Evolutionary conservation across 1,140 invertebrate genomes (phyloP), one percentile per base, ranked within the genome.

Genomic region (Hermetia illucens): DNA sequence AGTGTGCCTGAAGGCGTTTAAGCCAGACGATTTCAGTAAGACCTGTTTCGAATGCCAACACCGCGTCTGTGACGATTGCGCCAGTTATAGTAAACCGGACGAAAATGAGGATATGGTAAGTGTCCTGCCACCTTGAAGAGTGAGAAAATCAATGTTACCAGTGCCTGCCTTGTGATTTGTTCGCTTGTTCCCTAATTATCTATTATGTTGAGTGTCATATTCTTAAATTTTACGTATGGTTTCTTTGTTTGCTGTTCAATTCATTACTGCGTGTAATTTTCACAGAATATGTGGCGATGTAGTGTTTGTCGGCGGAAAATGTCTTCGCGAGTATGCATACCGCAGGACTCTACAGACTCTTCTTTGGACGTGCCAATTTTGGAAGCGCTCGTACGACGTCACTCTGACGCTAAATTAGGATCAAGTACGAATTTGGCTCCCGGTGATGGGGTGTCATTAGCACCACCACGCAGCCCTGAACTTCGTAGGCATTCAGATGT

Each of bases 51-150:
- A 87, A 60, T 91, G 87, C 62, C 76, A 83, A 50, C 81, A 87
- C 50, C 76, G 82, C 46, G 84, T 91, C 25, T 91, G 87, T 58
- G 87, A 91, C 58, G 87, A 91, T 62, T 91, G 87, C 52, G 83
- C 83, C 33, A 87, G 82, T 24, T 91, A 90, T 61, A 87, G 83
- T 42, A 84, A 82, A 52, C 72, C 77, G 32, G 75, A 79, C 30
- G 81, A 84, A 50, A 75, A 80, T 42, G 76, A 84, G 50, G 82
- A 86, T 52, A 71, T 74, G 62, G 82, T 84, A 66, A 74, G 63
- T 63, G 17, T n/a, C 10, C 4, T 24, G 16, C 18, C 15, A 20
- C 4, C 16, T 24, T 13, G 16, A 31, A 27, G 24, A 13, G 8
- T 8, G 24, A 27, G 24, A 8, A 27, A 8, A 13, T 8, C 24